Evolutionary conservation across 2,797 vertebrate species (phyloP), one percentile per base, ranked within the genome.

Genomic region (Xyrichtys novacula): DNA sequence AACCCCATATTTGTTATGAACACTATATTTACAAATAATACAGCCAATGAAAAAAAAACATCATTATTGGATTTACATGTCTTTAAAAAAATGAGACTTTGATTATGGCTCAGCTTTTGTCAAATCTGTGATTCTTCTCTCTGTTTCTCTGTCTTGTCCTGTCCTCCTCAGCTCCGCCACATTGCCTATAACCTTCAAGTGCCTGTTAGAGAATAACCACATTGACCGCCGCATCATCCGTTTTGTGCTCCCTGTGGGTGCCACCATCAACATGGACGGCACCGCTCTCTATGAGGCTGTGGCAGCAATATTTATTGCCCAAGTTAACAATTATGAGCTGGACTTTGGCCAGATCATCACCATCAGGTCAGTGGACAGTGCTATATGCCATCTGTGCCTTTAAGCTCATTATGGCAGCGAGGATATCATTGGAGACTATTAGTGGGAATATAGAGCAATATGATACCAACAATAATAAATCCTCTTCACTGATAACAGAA

Each of bases 141-240:
- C 20, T 46, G 15, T 46, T n/a, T n/a, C n/a, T n/a, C 22, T 16
- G 6, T 38, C 19, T 52, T 40, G 1, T 52, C 60, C 34, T 61
- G 28, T 73, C 65, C 75, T 65, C 54, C 38, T 5, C 91, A 98
- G 97, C 89, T 98, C 97, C 71, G 97, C 97, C 91, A 98, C 97
- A 0, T 78, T 98, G 94, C 97, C 97, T 93, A 98, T 98, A 90
- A 98, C 97, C 76, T 98, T 98, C 94, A 98, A 98, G 95, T 98
- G 97, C 94, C 96, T 98, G 80, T 87, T 98, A 89, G 97, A 98
- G 85, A 98, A 98, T 88, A 98, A 98, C 83, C 96, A 97, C 55
- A 97, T 98, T 3, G 97, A 98, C 87, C 93, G 96, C 38, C 95
- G 97, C 49, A 96, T 98, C 38, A 97, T 97, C 0, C 95, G 97